Evolutionary conservation across 2,888 invertebrate species (phyloP), one percentile per base, ranked within the genome.

Genomic region (Catocala sponsa): DNA sequence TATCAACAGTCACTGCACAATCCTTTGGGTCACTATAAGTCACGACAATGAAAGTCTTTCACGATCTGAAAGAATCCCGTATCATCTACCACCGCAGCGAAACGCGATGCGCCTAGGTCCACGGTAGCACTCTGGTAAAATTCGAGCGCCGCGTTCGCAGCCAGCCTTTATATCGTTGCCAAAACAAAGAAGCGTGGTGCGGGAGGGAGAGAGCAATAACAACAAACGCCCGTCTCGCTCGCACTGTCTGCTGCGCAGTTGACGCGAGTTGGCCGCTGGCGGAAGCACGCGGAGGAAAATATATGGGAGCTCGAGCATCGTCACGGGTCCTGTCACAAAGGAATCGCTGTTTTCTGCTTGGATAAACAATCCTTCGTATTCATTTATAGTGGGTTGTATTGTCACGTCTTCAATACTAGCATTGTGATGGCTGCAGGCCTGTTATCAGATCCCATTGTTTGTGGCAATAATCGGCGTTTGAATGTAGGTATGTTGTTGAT

Each of bases 161-260:
- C 88, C 80, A 74, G 92, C 91, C 89, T 94, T 94, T 94, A 94
- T 94, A 94, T 92, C 91, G 79, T 89, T 89, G 91, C 88, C 89
- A 92, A 91, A 94, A 94, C 94, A 94, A 94, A 94, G 94, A 91
- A 93, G 88, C 92, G 89, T 93, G 94, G 85, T 89, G 89, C 77
- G 79, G 49, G 85, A 94, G 72, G 50, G 90, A 82, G 91, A 88
- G 43, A 70, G 81, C 85, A 90, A 91, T 80, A 94, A 94, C 85
- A 94, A 94, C 94, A 94, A 94, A 90, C 79, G 73, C 13, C 74
- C 66, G 51, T 89, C 89, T 84, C 89, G 70, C 82, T 92, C 89
- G 79, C 87, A 76, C 90, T 60, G 88, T 89, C 89, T 90, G 89
- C 89, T 91, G 91, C 92, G 94, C 86, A 92, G 89, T 90, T 91